Conservation (phyloP, 2,113 vertebrate species). For the Machaerirhynchus nigripectus region DNA sequence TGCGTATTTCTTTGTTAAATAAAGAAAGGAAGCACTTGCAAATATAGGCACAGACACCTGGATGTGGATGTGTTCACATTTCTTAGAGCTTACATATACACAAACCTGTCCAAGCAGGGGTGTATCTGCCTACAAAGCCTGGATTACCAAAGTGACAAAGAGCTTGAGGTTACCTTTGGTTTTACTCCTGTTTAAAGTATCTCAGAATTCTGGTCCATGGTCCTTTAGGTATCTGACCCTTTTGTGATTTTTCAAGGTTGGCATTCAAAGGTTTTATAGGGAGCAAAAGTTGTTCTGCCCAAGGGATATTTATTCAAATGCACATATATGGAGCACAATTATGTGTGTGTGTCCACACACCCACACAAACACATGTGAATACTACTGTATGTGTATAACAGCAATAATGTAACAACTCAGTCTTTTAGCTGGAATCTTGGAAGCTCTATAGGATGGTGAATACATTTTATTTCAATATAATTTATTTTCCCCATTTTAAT, state of each 20-base stretch:
- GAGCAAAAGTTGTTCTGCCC: neutral
- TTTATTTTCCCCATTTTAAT: neutral
- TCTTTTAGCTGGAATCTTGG: neutral
- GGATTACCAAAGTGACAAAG: neutral
- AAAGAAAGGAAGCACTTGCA: neutral
- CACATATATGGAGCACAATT: neutral
- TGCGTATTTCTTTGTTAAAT: neutral
- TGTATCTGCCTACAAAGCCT: neutral
- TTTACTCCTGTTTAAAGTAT: neutral
- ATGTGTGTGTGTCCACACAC: neutral
- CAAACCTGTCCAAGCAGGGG: neutral
- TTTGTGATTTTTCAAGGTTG: neutral
- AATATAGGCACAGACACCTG: neutral
- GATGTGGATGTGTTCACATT: neutral
- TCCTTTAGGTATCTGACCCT: neutral
- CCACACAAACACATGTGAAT: neutral
- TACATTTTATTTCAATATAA: neutral
- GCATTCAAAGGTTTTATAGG: neutral
- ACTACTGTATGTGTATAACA: neutral
- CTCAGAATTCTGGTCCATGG: neutral
- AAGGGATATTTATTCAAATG: neutral
- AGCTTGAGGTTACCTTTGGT: neutral
- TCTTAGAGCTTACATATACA: neutral
- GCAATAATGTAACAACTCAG: neutral
- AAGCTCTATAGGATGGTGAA: neutral